A percentile compares a stretch with the other conserved stretches of the same genome.
These are phyloP conservation scores for Euborellia annulipes DNA, from an alignment of 1,140 invertebrate species.

Conservation along the genomic window DNA sequence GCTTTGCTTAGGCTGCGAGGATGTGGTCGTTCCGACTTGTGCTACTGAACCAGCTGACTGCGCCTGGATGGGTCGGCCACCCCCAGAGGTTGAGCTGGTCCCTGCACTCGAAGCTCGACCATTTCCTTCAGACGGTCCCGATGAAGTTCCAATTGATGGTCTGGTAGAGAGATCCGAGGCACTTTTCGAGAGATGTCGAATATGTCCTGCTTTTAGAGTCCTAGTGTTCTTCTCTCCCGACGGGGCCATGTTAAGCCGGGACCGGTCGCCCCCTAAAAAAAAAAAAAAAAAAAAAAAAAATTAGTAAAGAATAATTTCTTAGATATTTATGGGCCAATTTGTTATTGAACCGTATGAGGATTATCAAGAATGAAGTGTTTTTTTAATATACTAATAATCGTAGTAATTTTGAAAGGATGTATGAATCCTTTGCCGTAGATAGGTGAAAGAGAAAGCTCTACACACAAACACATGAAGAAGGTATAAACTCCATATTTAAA, in stretches of 20 bases:
- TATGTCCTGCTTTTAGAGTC: conserved; percentile 9
- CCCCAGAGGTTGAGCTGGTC: conserved; percentile 21
- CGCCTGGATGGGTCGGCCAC: conserved; percentile 27
- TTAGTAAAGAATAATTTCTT: no score
- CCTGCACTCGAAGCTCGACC: background rate
- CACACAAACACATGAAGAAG: no score
- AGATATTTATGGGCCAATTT: no score
- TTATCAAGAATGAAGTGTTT: no score
- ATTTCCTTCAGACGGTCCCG: conserved; percentile 2
- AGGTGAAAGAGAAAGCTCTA: no score
- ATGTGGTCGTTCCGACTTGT: conserved; percentile 21
- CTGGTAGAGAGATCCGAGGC: conserved; percentile 27
- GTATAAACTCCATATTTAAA: no score
- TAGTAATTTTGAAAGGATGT: no score
- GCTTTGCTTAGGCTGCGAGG: conserved; percentile 49
- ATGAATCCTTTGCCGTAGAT: no score
- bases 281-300: no score
- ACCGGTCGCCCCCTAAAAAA: conserved; percentile 9
- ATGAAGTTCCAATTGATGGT: conserved; percentile 5
- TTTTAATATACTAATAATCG: no score
- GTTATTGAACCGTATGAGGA: no score
- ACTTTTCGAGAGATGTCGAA: conserved; percentile 28
- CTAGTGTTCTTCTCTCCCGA: background rate
- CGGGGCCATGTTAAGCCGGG: conserved; percentile 10
- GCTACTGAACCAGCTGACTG: conserved; percentile 20